phyloP scores from a whole-genome alignment of 2,888 invertebrate species.

The Tanytarsus gracilentus region DNA sequence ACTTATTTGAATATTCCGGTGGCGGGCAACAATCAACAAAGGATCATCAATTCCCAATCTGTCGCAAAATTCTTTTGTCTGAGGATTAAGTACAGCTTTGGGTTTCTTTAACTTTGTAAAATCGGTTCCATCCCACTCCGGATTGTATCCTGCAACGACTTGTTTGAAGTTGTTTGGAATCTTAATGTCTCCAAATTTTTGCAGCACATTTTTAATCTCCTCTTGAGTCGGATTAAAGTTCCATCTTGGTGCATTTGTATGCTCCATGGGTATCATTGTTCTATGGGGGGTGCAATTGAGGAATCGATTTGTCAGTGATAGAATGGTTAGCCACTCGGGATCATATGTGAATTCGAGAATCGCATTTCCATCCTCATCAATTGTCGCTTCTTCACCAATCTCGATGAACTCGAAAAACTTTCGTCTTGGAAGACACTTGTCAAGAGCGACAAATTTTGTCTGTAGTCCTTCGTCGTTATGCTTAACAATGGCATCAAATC shows the following conservation, averaged over 20 bases:
- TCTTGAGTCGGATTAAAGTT: slow-evolving; percentile 54
- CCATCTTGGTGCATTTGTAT: slow-evolving; percentile 62
- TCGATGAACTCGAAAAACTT: slow-evolving; percentile 82
- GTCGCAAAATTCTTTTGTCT: slow-evolving; percentile 59
- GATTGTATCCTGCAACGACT: slow-evolving; percentile 58
- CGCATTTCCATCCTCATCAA: slow-evolving; percentile 47
- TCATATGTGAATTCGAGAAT: slow-evolving; percentile 57
- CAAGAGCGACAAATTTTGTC: slow-evolving; percentile 88
- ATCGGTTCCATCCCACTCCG: slow-evolving; percentile 40
- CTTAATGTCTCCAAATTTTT: slow-evolving; percentile 56
- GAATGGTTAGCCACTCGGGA: slow-evolving; percentile 86
- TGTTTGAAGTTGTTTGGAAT: slow-evolving; percentile 71
- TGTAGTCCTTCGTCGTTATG: slow-evolving; percentile 51
- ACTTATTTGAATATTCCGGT: too few species aligned
- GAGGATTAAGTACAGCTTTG: slow-evolving; percentile 51
- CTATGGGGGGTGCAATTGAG: slow-evolving; percentile 56
- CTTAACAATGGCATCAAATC: slow-evolving; percentile 80
- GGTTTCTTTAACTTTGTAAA: slow-evolving; percentile 29
- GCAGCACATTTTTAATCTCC: slow-evolving; percentile 57
- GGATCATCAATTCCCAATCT: slow-evolving; percentile 74
- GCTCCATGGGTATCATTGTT: slow-evolving; percentile 45
- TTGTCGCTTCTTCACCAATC: slow-evolving; percentile 50
- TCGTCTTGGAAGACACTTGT: slow-evolving; percentile 87
- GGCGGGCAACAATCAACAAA: slow-evolving; percentile 46
- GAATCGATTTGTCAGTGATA: slow-evolving; percentile 82